Conservation (phyloP, 2,888 invertebrate species). For the Leptinotarsa peninsularis region DNA sequence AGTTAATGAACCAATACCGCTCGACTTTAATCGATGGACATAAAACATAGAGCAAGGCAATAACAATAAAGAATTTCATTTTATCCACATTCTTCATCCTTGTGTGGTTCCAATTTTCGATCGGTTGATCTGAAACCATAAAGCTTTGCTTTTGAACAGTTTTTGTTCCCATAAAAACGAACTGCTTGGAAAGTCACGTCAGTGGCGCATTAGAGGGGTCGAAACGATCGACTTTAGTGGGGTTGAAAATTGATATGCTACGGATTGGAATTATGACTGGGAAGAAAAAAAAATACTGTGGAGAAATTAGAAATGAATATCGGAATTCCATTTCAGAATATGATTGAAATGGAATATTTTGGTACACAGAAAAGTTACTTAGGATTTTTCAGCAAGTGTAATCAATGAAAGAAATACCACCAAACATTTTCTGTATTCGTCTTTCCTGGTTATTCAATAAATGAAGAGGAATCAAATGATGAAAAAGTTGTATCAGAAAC, state of each 20-base stretch:
- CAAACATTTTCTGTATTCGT: too few relatives aligned
- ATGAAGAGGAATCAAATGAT: too few relatives aligned
- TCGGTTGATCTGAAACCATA: conserved; percentile 31
- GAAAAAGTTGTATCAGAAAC: too few relatives aligned
- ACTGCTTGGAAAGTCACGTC: conserved; percentile 44
- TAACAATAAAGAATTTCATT: conserved; percentile 51
- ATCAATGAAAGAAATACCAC: too few relatives aligned
- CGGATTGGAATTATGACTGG: conserved; percentile 6
- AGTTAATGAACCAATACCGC: conserved; percentile 47
- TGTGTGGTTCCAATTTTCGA: conserved; percentile 49
- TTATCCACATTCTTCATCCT: conserved; percentile 49
- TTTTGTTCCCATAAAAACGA: conserved; percentile 47
- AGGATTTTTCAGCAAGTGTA: too few relatives aligned
- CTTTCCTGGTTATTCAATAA: too few relatives aligned
- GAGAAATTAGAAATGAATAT: background rate
- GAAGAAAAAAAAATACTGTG: background rate
- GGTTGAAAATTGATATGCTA: conserved; percentile 19
- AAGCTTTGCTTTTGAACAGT: conserved; percentile 46
- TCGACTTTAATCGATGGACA: conserved; percentile 41
- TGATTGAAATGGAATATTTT: too few relatives aligned
- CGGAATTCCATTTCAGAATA: too few relatives aligned
- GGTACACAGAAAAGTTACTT: too few relatives aligned
- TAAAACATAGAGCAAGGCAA: conserved; percentile 40
- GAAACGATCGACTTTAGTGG: conserved; percentile 14
- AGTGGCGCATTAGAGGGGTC: conserved; percentile 27